Percentiles rank a stretch among this genome's conserved stretches.
phyloP scores from a whole-genome alignment of 2,888 invertebrate genomes.

The Cephus runcator region DNA sequence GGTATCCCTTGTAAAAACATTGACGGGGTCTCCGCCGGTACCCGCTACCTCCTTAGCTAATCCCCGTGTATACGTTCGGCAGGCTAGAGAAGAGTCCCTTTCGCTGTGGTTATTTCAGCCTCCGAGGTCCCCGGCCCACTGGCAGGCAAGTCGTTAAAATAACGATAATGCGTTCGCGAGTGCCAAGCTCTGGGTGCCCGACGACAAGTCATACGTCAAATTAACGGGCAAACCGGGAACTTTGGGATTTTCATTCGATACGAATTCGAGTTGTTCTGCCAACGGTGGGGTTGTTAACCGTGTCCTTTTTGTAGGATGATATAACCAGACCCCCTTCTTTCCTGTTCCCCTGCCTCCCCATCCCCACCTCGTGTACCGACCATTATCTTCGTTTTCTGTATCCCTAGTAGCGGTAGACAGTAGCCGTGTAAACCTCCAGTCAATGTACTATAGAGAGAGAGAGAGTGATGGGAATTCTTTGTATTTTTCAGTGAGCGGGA shows the following conservation, averaged over 20 bases:
- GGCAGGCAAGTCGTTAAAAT: slow-evolving; percentile 39
- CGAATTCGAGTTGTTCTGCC: slow-evolving; percentile 20
- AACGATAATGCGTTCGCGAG: slow-evolving; percentile 47
- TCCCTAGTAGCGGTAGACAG: neutral
- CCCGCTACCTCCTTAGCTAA: too few species aligned
- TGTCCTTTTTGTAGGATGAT: neutral
- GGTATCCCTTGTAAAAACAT: neutral
- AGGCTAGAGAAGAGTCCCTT: neutral
- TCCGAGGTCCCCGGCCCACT: neutral
- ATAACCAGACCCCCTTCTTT: neutral
- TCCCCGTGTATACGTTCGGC: too few species aligned
- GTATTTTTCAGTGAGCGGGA: slow-evolving; percentile 56
- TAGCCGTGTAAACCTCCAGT: neutral
- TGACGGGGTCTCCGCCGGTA: too few species aligned
- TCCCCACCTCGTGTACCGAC: neutral
- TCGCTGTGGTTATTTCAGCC: neutral
- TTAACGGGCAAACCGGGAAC: slow-evolving; percentile 40
- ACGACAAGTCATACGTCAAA: slow-evolving; percentile 47
- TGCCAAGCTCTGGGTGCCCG: slow-evolving; percentile 34
- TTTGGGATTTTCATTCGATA: slow-evolving; percentile 23
- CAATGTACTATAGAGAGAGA: neutral
- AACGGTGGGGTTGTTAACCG: slow-evolving; percentile 22
- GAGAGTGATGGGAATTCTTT: slow-evolving; percentile 1
- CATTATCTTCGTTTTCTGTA: neutral
- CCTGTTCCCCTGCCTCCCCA: neutral